phyloP scores from a whole-genome alignment of 2,113 vertebrate genomes.

The Ictalurus punctatus region DNA sequence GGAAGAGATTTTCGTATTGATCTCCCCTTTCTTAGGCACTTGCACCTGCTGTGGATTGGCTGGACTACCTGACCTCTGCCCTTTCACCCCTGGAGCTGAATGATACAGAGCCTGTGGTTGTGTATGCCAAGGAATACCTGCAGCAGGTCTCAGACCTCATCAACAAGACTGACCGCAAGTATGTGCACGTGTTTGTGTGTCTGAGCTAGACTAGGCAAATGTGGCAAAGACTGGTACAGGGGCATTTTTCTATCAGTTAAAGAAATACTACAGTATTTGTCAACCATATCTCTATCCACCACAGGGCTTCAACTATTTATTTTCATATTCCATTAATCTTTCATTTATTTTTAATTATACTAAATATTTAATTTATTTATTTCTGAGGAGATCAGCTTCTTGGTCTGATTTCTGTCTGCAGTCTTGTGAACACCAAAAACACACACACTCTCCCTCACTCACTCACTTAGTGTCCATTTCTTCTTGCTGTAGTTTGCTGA shows the following conservation, averaged over 20 bases:
- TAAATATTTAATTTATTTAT: background rate
- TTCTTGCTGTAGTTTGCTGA: slow-evolving; percentile 76
- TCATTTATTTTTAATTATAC: background rate
- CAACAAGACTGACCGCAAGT: slow-evolving; percentile 86
- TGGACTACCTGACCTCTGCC: slow-evolving; percentile 87
- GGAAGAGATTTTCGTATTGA: background rate
- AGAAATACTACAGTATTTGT: background rate
- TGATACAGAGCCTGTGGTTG: slow-evolving; percentile 86
- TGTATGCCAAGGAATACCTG: slow-evolving; percentile 89
- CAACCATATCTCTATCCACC: background rate
- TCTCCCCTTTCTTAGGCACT: slow-evolving; percentile 61
- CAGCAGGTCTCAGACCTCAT: slow-evolving; percentile 93
- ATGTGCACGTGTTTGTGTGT: background rate
- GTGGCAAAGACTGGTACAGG: background rate
- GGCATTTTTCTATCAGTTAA: background rate
- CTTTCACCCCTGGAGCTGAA: slow-evolving; percentile 86
- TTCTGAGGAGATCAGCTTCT: background rate
- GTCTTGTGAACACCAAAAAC: background rate
- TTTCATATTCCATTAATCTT: background rate
- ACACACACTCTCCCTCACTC: background rate
- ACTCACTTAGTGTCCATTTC: background rate
- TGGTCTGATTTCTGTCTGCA: slow-evolving; percentile 12
- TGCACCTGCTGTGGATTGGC: slow-evolving; percentile 89
- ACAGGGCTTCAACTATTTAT: background rate
- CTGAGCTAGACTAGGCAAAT: background rate